Percentiles rank a stretch among this genome's conserved stretches.
Conservation (phyloP, 1,140 invertebrate species). For the Pristionchus pacificus region DNA sequence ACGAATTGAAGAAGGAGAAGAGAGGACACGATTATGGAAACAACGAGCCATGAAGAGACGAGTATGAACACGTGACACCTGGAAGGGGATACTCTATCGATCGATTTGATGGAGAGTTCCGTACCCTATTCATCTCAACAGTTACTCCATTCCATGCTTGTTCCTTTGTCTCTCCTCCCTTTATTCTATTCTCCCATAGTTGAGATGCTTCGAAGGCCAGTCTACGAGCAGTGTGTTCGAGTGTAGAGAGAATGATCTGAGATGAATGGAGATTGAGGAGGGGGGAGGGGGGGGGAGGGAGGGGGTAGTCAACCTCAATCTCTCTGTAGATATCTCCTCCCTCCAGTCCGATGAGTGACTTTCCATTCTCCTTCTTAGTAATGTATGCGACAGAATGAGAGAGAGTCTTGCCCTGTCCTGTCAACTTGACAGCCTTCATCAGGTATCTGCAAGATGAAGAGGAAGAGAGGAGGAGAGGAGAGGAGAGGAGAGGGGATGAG, state of each 20-base stretch:
- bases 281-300: too few species aligned
- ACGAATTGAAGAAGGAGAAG: not conserved
- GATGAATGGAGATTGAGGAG: not conserved
- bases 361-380: not conserved
- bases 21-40: slow-evolving; percentile 19
- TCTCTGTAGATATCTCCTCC: not conserved
- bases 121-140: slow-evolving; percentile 38
- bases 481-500: too few species aligned
- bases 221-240: slow-evolving; percentile 56
- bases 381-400: slow-evolving; percentile 15
- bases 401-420: slow-evolving; percentile 27
- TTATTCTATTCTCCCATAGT: slow-evolving; percentile 18
- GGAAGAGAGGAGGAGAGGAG: not conserved
- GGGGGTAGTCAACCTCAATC: too few species aligned
- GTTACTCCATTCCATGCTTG: slow-evolving; percentile 41
- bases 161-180: slow-evolving; percentile 31
- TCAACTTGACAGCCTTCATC: slow-evolving; percentile 26
- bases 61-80: slow-evolving; percentile 39
- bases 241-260: slow-evolving; percentile 44
- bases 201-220: slow-evolving; percentile 34
- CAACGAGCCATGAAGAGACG: slow-evolving; percentile 38
- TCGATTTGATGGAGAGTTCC: not conserved
- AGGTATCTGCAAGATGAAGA: slow-evolving; percentile 35
- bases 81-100: slow-evolving; percentile 3
- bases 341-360: slow-evolving; percentile 1